These are phyloP conservation scores for Ligdia adustata DNA, from an alignment of 2,888 invertebrate genomes.

Conservation along the genomic window DNA sequence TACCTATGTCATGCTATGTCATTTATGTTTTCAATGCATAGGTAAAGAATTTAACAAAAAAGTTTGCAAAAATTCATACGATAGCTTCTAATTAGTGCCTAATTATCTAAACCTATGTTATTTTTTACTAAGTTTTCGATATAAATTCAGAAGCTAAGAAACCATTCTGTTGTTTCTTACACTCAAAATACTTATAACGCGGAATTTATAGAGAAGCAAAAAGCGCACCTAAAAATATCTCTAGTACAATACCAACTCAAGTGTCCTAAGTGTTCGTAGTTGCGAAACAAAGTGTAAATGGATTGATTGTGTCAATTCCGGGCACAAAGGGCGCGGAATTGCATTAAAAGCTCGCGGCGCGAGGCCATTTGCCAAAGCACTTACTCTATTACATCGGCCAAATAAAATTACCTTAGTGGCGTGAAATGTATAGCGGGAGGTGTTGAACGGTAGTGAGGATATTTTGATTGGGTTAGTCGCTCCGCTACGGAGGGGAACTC, in stretches of 20 bases:
- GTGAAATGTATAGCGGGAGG: slow-evolving; percentile 46
- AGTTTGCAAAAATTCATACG: too few relatives aligned
- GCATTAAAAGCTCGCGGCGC: slow-evolving; percentile 82
- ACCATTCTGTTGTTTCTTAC: too few relatives aligned
- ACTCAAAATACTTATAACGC: too few relatives aligned
- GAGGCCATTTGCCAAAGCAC: slow-evolving; percentile 80
- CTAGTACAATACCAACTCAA: slow-evolving; percentile 14
- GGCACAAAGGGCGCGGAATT: slow-evolving; percentile 81
- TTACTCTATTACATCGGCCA: slow-evolving; percentile 79
- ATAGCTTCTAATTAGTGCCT: too few relatives aligned
- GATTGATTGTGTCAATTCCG: slow-evolving; percentile 83
- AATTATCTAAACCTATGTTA: too few relatives aligned
- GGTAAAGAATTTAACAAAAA: too few relatives aligned
- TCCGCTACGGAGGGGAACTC: slow-evolving; percentile 10
- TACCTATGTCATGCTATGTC: not conserved
- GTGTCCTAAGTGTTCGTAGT: slow-evolving; percentile 55
- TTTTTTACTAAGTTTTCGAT: too few relatives aligned
- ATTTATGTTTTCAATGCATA: too few relatives aligned
- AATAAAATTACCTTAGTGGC: slow-evolving; percentile 79
- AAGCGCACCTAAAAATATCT: too few relatives aligned
- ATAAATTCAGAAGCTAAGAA: too few relatives aligned
- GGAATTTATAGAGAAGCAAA: too few relatives aligned
- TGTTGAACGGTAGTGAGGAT: slow-evolving; percentile 34
- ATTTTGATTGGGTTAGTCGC: slow-evolving; percentile 29
- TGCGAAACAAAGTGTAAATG: slow-evolving; percentile 85